phyloP scores from a whole-genome alignment of 2,113 vertebrate genomes.

The Xenus cinereus region DNA sequence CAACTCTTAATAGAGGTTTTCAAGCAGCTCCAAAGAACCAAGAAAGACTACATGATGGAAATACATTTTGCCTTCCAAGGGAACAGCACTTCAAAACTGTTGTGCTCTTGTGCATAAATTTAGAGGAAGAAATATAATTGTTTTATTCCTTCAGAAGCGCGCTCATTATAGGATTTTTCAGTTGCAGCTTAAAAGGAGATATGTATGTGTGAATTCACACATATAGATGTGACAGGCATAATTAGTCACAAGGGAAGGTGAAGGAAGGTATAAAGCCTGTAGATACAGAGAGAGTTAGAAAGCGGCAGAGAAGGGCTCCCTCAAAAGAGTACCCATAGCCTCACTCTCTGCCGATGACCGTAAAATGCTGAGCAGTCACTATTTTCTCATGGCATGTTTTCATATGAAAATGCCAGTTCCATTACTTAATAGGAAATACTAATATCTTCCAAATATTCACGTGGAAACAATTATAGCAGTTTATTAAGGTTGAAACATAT shows the following conservation, averaged over 20 bases:
- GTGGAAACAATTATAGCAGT: not conserved
- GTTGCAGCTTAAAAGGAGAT: not conserved
- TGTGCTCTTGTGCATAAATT: not conserved
- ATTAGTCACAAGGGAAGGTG: not conserved
- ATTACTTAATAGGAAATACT: not conserved
- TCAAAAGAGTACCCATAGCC: not conserved
- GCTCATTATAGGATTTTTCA: not conserved
- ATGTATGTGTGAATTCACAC: not conserved
- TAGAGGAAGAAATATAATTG: not conserved
- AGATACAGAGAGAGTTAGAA: not conserved
- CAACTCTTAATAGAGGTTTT: not conserved
- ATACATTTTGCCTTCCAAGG: not conserved
- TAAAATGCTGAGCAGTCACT: not conserved
- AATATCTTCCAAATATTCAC: not conserved
- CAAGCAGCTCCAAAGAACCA: not conserved
- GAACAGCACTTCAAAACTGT: not conserved
- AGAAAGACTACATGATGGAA: not conserved
- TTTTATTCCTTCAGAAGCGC: not conserved
- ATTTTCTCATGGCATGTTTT: not conserved
- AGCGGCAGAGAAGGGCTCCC: not conserved
- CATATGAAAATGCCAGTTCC: not conserved
- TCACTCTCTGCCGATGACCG: not conserved
- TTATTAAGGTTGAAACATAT: not conserved
- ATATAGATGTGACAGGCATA: not conserved
- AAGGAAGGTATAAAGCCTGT: not conserved